Percentiles rank a stretch among this genome's conserved stretches.
Evolutionary conservation across 1,140 invertebrate genomes (phyloP).

Genomic region (Chironomus tepperi): DNA sequence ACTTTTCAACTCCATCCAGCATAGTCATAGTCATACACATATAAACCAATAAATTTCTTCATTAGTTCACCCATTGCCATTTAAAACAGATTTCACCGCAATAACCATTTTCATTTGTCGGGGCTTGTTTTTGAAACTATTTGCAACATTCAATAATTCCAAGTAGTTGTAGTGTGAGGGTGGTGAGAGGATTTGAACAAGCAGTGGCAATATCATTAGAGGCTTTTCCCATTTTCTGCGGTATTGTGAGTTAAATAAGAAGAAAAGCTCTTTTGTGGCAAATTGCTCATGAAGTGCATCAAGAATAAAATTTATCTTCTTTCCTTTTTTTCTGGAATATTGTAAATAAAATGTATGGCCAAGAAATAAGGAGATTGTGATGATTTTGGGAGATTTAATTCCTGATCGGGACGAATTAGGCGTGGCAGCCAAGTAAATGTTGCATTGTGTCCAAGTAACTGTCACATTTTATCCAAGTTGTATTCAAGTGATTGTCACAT

Average conservation of each 20-base stretch:
- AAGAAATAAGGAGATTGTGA: no score
- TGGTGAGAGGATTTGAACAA: no score
- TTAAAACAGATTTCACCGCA: conserved; percentile 13
- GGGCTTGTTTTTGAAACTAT: no score
- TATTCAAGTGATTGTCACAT: no score
- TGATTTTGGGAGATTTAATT: no score
- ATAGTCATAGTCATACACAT: not conserved
- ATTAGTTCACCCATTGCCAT: conserved; percentile 10
- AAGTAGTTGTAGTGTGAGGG: no score
- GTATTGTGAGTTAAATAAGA: not conserved
- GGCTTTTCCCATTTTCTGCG: conserved; percentile 1
- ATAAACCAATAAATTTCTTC: conserved; percentile 1
- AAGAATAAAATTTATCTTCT: conserved; percentile 8
- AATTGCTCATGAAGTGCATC: conserved; percentile 20
- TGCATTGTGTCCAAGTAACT: no score
- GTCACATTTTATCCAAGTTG: no score
- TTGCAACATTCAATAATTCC: no score
- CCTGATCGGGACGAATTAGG: no score
- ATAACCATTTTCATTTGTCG: conserved; percentile 3
- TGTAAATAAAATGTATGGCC: not conserved
- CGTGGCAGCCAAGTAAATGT: no score
- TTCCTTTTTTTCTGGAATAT: not conserved
- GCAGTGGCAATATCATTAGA: not conserved
- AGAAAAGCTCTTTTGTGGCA: conserved; percentile 19
- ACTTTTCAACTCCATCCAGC: no score